phyloP scores from a whole-genome alignment of 2,113 vertebrate genomes.

The Syngnathus scovelli region DNA sequence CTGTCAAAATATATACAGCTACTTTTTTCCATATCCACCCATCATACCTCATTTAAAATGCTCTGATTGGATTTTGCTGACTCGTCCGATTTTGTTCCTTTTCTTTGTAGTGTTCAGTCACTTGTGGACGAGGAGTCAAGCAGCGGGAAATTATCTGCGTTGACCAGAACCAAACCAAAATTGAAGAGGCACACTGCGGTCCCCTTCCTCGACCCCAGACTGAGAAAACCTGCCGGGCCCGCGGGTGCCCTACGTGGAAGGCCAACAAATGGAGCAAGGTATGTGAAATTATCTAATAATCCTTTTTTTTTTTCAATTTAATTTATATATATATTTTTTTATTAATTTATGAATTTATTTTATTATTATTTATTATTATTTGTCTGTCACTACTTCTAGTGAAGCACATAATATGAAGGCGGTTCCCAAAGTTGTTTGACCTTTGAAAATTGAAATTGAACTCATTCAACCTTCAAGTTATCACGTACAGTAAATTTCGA shows the following conservation, averaged over 20 bases:
- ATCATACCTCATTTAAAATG: no score
- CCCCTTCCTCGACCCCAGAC: constrained; percentile 76
- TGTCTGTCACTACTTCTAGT: background rate
- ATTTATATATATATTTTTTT: no score
- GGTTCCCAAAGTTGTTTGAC: background rate
- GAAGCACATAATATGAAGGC: background rate
- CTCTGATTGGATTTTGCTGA: background rate
- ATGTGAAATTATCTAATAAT: constrained; percentile 31
- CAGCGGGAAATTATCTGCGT: constrained; percentile 79
- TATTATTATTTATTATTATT: no score
- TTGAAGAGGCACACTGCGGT: constrained; percentile 75
- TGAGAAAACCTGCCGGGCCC: constrained; percentile 78
- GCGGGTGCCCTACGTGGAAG: constrained; percentile 86
- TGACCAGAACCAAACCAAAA: constrained; percentile 68
- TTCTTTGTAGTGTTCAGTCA: constrained; percentile 82
- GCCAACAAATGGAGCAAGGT: constrained; percentile 83
- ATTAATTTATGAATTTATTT: no score
- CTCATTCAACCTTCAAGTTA: background rate
- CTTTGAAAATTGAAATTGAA: background rate
- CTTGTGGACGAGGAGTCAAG: constrained; percentile 87
- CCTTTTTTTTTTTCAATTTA: background rate
- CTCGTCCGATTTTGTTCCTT: constrained; percentile 4
- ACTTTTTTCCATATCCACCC: no score
- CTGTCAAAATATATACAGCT: no score
- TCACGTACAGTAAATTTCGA: no score